Evolutionary conservation across 2,797 vertebrate genomes (phyloP).

Genomic region (Champsocephalus gunnari): DNA sequence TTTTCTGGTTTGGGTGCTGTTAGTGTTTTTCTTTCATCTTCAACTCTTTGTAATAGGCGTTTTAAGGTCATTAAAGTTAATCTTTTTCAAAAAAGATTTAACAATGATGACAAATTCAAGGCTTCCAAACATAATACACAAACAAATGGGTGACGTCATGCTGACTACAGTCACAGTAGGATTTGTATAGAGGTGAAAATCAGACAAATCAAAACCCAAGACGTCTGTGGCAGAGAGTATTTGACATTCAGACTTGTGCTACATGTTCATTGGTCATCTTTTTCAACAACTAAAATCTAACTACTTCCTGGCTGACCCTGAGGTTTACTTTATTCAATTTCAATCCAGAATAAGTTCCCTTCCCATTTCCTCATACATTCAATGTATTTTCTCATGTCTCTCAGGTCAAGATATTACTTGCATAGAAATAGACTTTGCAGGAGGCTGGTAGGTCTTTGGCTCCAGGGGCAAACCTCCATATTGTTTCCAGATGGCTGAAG

Average conservation of each 20-base stretch:
- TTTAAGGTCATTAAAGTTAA: too few species aligned
- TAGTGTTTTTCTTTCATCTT: too few species aligned
- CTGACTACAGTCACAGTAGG: too few species aligned
- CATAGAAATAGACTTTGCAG: slow-evolving; percentile 85
- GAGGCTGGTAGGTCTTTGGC: slow-evolving; percentile 59
- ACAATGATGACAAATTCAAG: too few species aligned
- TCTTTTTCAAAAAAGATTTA: too few species aligned
- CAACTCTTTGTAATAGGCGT: too few species aligned
- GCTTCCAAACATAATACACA: too few species aligned
- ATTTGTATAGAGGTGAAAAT: too few species aligned
- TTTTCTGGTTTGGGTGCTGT: too few species aligned
- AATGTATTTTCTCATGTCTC: not conserved
- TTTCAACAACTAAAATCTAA: slow-evolving; percentile 2
- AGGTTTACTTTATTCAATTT: not conserved
- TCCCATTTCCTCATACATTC: too few species aligned
- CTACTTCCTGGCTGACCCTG: slow-evolving; percentile 28
- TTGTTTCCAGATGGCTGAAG: slow-evolving; percentile 87
- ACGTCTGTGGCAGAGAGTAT: not conserved
- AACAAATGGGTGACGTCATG: too few species aligned
- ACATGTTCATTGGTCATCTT: not conserved
- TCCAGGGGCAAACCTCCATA: slow-evolving; percentile 85
- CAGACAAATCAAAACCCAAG: not conserved
- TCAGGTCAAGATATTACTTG: slow-evolving; percentile 64
- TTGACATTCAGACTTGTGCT: not conserved
- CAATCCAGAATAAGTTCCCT: not conserved